Evolutionary conservation across 2,888 invertebrate species (phyloP).

Genomic region (Drosophila prostipennis): DNA sequence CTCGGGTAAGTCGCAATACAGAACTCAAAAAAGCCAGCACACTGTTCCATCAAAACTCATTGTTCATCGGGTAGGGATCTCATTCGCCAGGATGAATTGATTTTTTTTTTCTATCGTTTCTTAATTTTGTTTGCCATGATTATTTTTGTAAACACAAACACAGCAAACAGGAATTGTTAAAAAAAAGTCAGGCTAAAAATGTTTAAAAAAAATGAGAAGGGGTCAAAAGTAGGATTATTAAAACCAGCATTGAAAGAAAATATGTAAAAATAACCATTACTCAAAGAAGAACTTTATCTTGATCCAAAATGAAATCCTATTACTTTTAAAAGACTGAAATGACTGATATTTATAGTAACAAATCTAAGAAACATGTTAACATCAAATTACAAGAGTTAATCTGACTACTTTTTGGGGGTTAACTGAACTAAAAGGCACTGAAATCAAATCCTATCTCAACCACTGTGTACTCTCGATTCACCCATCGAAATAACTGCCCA

Average conservation of each 20-base stretch:
- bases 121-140: conserved; percentile 31
- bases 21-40: conserved; percentile 12
- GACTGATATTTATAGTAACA: too few relatives aligned
- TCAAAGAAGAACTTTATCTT: too few relatives aligned
- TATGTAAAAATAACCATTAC: too few relatives aligned
- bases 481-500: conserved; percentile 6
- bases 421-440: not conserved
- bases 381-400: too few relatives aligned
- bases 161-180: not conserved
- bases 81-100: conserved; percentile 11
- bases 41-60: conserved; percentile 35
- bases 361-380: too few relatives aligned
- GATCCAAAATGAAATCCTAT: too few relatives aligned
- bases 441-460: conserved; percentile 27
- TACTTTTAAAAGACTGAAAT: too few relatives aligned
- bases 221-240: too few relatives aligned
- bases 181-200: not conserved
- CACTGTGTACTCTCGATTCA: conserved; percentile 16
- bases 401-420: too few relatives aligned
- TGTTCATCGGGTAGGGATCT: conserved; percentile 23
- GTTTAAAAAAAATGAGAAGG: too few relatives aligned
- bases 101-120: conserved; percentile 20
- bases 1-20: conserved; percentile 78
- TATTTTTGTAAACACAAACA: conserved; percentile 14
- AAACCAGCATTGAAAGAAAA: too few relatives aligned